Conservation (phyloP, 2,797 vertebrate species). For the Fratercula arctica region DNA sequence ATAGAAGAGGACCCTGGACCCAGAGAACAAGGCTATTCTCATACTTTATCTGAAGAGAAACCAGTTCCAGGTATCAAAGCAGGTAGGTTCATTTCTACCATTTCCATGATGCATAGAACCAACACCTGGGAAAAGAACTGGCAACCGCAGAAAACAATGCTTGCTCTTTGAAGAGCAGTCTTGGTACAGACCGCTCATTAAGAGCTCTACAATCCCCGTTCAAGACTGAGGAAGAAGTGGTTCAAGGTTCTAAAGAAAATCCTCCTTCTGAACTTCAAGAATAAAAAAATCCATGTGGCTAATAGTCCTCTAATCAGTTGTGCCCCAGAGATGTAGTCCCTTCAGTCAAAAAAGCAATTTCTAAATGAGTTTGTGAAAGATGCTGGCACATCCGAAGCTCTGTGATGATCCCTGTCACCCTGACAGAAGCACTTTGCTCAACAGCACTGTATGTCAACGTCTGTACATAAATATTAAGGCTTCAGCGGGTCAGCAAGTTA, state of each 20-base stretch:
- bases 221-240: neutral
- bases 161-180: neutral
- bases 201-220: neutral
- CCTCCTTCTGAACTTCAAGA: neutral
- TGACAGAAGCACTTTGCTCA: neutral
- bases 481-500: neutral
- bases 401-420: neutral
- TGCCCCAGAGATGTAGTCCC: neutral
- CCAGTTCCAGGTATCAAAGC: neutral
- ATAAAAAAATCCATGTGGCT: neutral
- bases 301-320: neutral
- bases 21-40: neutral
- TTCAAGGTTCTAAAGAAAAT: neutral
- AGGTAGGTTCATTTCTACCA: neutral
- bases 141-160: neutral
- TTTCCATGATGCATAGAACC: neutral
- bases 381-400: neutral
- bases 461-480: conserved; percentile 16
- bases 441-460: neutral
- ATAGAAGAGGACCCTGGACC: neutral
- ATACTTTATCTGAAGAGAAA: neutral
- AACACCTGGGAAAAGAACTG: neutral
- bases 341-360: neutral
- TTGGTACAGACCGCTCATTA: neutral
- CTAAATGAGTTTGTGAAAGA: neutral